These are phyloP conservation scores for Pseudopleuronectes americanus DNA, from an alignment of 2,797 vertebrate genomes.

Conservation along the genomic window DNA sequence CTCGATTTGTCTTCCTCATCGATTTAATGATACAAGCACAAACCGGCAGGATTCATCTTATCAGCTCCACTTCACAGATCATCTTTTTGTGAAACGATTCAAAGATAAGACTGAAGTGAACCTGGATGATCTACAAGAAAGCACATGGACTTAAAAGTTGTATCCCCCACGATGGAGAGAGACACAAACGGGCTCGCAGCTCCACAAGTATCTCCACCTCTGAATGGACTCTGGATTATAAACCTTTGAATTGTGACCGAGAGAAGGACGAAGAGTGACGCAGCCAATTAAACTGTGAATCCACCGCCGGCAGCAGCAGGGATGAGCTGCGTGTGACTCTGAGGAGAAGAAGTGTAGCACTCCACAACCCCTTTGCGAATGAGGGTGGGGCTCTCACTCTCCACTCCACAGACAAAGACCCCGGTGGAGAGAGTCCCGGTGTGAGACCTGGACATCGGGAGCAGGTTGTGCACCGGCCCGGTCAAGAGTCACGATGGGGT, in stretches of 20 bases:
- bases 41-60: constrained; percentile 27
- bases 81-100: background rate
- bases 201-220: constrained; percentile 13
- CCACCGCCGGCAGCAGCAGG: background rate
- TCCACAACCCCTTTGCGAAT: constrained; percentile 44
- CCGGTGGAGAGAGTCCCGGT: constrained; percentile 30
- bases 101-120: constrained; percentile 10
- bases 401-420: constrained; percentile 77
- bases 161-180: constrained; percentile 44
- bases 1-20: constrained; percentile 8
- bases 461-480: constrained; percentile 32
- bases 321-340: constrained; percentile 47
- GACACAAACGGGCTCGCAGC: constrained; percentile 18
- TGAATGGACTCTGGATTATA: constrained; percentile 46
- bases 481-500: constrained; percentile 85
- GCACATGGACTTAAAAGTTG: constrained; percentile 36
- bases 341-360: constrained; percentile 41
- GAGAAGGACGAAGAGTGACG: constrained; percentile 19
- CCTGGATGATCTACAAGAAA: constrained; percentile 23
- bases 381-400: constrained; percentile 71
- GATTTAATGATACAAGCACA: constrained; percentile 43
- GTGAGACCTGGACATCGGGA: constrained; percentile 38
- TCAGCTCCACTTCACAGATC: background rate
- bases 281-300: constrained; percentile 33
- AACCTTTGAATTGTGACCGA: constrained; percentile 35